A percentile compares a stretch with the other conserved stretches of the same genome.
phyloP scores from a whole-genome alignment of 2,888 invertebrate genomes.

The Drosophila atroscutellata region DNA sequence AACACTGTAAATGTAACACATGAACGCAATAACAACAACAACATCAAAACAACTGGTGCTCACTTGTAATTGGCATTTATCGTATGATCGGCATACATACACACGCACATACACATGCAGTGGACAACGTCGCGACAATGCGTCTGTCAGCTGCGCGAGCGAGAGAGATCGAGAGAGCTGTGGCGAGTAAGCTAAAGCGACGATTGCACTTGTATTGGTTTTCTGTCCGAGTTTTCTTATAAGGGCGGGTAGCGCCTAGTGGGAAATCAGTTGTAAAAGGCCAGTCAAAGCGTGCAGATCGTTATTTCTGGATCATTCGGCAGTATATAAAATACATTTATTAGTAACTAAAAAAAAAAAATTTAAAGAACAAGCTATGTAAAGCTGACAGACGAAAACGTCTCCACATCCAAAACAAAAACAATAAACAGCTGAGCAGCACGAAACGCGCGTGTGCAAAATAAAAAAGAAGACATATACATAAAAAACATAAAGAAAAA shows the following conservation, averaged over 20 bases:
- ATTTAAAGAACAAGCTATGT: slow-evolving; percentile 10
- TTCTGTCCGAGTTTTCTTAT: slow-evolving; percentile 72
- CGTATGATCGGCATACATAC: slow-evolving; percentile 54
- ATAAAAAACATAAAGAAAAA: slow-evolving; percentile 35
- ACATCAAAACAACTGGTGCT: slow-evolving; percentile 2
- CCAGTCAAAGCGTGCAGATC: slow-evolving; percentile 65
- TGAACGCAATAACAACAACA: slow-evolving; percentile 7
- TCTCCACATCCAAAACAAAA: slow-evolving; percentile 44
- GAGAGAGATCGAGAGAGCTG: slow-evolving; percentile 20
- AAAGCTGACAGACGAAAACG: slow-evolving; percentile 17
- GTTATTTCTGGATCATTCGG: slow-evolving; percentile 14
- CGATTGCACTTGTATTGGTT: slow-evolving; percentile 57
- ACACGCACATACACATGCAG: slow-evolving; percentile 2
- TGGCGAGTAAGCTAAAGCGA: slow-evolving; percentile 13
- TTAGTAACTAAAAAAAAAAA: not conserved
- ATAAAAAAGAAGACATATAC: slow-evolving; percentile 42
- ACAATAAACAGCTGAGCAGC: slow-evolving; percentile 67
- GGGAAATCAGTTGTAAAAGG: slow-evolving; percentile 75
- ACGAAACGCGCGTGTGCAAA: slow-evolving; percentile 74
- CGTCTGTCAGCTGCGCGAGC: slow-evolving; percentile 43
- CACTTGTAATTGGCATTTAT: slow-evolving; percentile 60
- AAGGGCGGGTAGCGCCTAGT: slow-evolving; percentile 57
- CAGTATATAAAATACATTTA: slow-evolving; percentile 7
- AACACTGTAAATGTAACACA: slow-evolving; percentile 8
- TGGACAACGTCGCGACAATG: slow-evolving; percentile 57